These are phyloP conservation scores for Melanogrammus aeglefinus DNA, from an alignment of 2,797 vertebrate species.

Conservation along the genomic window DNA sequence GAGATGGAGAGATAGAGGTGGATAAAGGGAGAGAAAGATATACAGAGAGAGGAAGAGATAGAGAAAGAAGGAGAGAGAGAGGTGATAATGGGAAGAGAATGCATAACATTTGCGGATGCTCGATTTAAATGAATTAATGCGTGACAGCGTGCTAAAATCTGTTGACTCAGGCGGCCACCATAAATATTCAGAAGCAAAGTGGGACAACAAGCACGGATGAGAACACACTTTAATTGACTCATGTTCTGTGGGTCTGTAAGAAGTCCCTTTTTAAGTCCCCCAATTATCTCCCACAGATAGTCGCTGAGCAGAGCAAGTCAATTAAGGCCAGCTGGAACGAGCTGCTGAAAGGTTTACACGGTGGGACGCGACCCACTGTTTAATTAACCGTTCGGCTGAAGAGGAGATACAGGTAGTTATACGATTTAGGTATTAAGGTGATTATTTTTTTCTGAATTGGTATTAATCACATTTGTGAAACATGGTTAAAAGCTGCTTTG, in stretches of 20 bases:
- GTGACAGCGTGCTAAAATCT: conserved; percentile 10
- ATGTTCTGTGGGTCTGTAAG: neutral
- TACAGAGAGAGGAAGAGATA: conserved; percentile 15
- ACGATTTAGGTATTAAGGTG: neutral
- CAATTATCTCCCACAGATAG: neutral
- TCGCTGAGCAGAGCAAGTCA: neutral
- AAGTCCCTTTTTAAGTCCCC: neutral
- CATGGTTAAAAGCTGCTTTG: neutral
- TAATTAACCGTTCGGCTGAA: neutral
- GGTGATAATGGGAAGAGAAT: conserved; percentile 14
- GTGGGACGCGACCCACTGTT: neutral
- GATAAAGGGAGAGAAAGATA: conserved; percentile 16
- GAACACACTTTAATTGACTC: neutral
- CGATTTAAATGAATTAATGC: conserved; percentile 15
- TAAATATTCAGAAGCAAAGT: conserved; percentile 23
- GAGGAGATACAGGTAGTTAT: neutral
- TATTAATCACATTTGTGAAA: neutral
- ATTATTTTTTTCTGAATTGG: neutral
- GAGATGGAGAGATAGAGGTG: neutral
- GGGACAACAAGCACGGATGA: conserved; percentile 5
- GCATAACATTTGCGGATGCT: neutral
- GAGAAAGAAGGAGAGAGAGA: conserved; percentile 16
- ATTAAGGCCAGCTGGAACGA: neutral
- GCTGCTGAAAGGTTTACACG: neutral
- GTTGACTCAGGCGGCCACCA: conserved; percentile 10